These are phyloP conservation scores for Tetragonula carbonaria DNA, from an alignment of 2,888 invertebrate genomes.

Conservation along the genomic window DNA sequence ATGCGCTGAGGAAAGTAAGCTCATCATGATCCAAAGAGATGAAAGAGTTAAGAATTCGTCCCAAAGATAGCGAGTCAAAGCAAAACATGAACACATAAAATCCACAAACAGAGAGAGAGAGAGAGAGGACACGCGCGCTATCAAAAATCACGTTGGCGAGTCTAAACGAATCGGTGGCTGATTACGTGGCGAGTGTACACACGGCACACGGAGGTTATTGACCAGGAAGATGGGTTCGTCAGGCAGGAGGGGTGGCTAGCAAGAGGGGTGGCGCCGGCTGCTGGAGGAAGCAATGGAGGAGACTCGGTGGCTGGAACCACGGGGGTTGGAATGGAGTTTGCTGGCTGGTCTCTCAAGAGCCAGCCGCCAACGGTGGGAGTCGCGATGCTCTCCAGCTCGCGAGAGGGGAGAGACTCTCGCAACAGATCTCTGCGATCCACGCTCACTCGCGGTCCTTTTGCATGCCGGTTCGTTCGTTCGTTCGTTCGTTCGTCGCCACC, in stretches of 20 bases:
- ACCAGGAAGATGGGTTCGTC: conserved; percentile 72
- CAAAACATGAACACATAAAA: too few relatives aligned
- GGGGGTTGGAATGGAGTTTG: conserved; percentile 63
- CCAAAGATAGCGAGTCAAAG: too few relatives aligned
- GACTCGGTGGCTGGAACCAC: conserved; percentile 27
- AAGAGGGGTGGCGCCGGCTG: conserved; percentile 50
- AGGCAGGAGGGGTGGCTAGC: conserved; percentile 34
- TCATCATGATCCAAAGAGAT: background rate
- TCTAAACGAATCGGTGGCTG: conserved; percentile 34
- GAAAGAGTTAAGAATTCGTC: background rate
- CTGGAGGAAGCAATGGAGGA: conserved; percentile 22
- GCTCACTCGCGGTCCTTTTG: conserved; percentile 50
- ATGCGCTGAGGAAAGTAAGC: too few relatives aligned
- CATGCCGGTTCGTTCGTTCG: conserved; percentile 47
- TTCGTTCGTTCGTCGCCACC: conserved; percentile 25
- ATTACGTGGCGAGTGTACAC: conserved; percentile 53
- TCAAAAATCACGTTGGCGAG: conserved; percentile 29
- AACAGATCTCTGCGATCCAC: conserved; percentile 64
- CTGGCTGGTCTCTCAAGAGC: conserved; percentile 63
- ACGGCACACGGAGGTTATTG: conserved; percentile 72
- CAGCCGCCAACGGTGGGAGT: conserved; percentile 27
- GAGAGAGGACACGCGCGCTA: background rate
- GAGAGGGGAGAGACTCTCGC: conserved; percentile 31
- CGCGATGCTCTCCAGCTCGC: background rate
- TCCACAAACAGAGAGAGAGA: background rate